These are phyloP conservation scores for Actinia tenebrosa DNA, from an alignment of 64 coral and sea anemone species.

Conservation along the genomic window DNA sequence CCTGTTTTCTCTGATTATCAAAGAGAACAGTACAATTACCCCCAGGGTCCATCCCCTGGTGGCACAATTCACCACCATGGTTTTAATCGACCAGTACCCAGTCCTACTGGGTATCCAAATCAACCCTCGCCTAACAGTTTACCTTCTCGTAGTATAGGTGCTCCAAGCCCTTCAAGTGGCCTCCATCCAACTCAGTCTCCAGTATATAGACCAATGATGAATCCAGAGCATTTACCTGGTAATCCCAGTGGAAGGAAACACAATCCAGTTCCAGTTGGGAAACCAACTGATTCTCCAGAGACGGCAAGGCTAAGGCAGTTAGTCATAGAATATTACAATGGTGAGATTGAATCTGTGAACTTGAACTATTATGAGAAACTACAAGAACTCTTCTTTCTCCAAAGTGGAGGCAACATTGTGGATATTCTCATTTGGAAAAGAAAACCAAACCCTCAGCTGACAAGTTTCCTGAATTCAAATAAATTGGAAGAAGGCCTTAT, in stretches of 20 bases:
- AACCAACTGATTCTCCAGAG: constrained; percentile 64
- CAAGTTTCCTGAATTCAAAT: constrained; percentile 59
- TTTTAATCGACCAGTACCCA: constrained; percentile 65
- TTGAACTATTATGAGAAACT: constrained; percentile 82
- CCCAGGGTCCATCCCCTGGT: constrained; percentile 51
- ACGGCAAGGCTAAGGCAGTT: constrained; percentile 60
- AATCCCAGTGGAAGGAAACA: constrained; percentile 37
- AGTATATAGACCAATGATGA: constrained; percentile 24
- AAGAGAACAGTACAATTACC: constrained; percentile 61
- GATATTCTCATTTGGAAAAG: constrained; percentile 83
- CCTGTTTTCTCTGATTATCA: constrained; percentile 59
- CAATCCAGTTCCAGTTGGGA: constrained; percentile 27
- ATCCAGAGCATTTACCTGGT: constrained; percentile 5
- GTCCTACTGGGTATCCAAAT: constrained; percentile 63
- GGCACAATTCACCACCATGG: constrained; percentile 88
- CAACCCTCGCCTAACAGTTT: constrained; percentile 59
- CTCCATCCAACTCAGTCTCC: constrained; percentile 44
- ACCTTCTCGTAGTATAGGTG: constrained; percentile 56
- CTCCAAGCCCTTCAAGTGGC: constrained; percentile 40
- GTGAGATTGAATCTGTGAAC: constrained; percentile 77
- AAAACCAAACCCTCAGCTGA: constrained; percentile 63
- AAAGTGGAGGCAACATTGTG: constrained; percentile 86
- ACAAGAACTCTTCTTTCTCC: constrained; percentile 96
- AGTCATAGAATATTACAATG: constrained; percentile 83
- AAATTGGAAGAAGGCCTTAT: constrained; percentile 80